Evolutionary conservation across 2,113 vertebrate genomes (phyloP), one percentile per base, ranked within the genome.

Genomic region (Elachura formosa): DNA sequence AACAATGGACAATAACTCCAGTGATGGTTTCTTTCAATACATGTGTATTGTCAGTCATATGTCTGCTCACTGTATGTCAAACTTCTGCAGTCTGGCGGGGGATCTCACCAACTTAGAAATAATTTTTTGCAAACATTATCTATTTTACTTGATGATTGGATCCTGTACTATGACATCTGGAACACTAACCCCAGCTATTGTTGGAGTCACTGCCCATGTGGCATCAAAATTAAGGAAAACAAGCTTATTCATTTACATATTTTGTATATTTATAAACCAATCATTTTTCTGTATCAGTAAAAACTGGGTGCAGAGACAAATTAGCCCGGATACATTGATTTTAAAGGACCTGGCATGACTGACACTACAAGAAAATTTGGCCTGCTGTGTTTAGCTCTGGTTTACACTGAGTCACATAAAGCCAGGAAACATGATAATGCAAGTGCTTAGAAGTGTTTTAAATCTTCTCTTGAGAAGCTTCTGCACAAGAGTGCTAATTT

Each of bases 241-340:
- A 81, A 78, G 48, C 19, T 81, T 58, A 36, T 36, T 87, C 5
- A 63, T 97, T 94, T 94, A 56, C 56, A 86, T 84, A 67, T 66
- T 94, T 90, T 94, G 20, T 45, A 89, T 90, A 79, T 89, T 92
- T 92, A 94, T 84, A 94, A 92, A 87, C 5, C 0, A 12, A 78
- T 9, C 0, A 19, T 68, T 89, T 86, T 92, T 49, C 69, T 86
- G 10, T 69, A 52, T 81, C 38, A 63, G 20, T 74, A 58, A 86
- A 92, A 81, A 55, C 64, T 77, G 51, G 8, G 15, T 86, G 48
- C n/a, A 40, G 81, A 96, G 45, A 66, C 7, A 91, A 87, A 87
- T 64, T 45, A 79, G 21, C 31, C 43, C 46, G 79, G 14, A 14
- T 93, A 29, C 13, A 41, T 25, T 84, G 74, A 73, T 90, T 94